These are phyloP conservation scores for Characodon lateralis DNA, from an alignment of 2,797 vertebrate species.

Conservation along the genomic window DNA sequence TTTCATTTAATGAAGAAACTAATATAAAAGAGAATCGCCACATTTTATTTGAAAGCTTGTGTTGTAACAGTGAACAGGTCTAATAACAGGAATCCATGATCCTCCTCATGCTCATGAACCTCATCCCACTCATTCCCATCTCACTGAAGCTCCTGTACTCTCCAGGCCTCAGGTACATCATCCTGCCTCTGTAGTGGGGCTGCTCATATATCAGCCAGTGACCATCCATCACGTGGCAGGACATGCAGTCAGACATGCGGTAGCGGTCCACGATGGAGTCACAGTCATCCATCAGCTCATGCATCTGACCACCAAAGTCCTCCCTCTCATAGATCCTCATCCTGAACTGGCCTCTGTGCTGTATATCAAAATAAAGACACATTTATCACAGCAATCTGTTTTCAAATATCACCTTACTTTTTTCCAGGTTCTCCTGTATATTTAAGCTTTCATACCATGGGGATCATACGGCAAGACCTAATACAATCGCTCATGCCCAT, in stretches of 20 bases:
- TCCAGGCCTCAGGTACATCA: conserved; percentile 78
- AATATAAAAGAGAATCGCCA: conserved; percentile 42
- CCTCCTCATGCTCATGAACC: conserved; percentile 74
- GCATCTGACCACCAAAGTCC: conserved; percentile 47
- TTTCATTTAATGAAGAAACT: neutral
- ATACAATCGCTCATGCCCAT: conserved; percentile 74
- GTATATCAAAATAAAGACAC: conserved; percentile 29
- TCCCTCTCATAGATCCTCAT: conserved; percentile 75
- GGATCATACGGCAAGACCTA: conserved; percentile 66
- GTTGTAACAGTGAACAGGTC: conserved; percentile 22
- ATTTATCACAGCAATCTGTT: neutral
- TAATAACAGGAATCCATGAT: conserved; percentile 78
- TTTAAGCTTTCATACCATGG: conserved; percentile 62
- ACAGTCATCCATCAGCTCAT: conserved; percentile 75
- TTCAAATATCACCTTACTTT: neutral
- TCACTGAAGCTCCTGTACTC: conserved; percentile 79
- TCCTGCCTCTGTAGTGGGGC: conserved; percentile 62
- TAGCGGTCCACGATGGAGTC: conserved; percentile 73
- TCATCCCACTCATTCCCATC: conserved; percentile 57
- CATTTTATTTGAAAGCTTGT: conserved; percentile 64
- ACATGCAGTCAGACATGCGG: conserved; percentile 71
- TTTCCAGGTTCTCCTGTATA: neutral
- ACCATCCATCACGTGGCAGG: conserved; percentile 75
- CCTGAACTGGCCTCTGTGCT: conserved; percentile 75
- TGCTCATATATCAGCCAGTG: conserved; percentile 81